Percentiles rank a stretch among this genome's conserved stretches.
These are phyloP conservation scores for Panagrolaimus sp. DNA, from an alignment of 1,140 invertebrate genomes.

Conservation along the genomic window DNA sequence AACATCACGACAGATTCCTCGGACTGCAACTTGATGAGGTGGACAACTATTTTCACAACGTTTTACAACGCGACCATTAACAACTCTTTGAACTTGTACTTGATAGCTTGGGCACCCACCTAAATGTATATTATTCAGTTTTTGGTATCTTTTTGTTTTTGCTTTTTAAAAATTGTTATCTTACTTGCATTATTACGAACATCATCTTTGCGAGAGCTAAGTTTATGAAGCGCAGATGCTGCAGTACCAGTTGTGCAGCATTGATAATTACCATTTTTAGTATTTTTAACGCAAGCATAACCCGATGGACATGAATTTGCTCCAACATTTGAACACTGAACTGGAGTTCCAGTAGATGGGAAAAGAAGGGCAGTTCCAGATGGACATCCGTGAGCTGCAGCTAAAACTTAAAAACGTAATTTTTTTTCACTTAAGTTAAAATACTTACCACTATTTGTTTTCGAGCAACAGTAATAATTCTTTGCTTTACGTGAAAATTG, in stretches of 20 bases:
- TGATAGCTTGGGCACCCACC: constrained; percentile 39
- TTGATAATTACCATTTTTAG: constrained; percentile 38
- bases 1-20: constrained; percentile 49
- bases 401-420: constrained; percentile 13
- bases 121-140: constrained; percentile 23
- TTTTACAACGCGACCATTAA: constrained; percentile 48
- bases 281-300: constrained; percentile 40
- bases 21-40: constrained; percentile 46
- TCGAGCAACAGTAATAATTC: constrained; percentile 52
- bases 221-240: constrained; percentile 1
- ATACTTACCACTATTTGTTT: constrained; percentile 43
- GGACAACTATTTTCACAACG: constrained; percentile 53
- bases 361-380: constrained; percentile 47
- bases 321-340: constrained; percentile 43
- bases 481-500: constrained; percentile 47
- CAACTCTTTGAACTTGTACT: constrained; percentile 51
- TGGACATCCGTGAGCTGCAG: constrained; percentile 50
- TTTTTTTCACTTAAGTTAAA: not conserved
- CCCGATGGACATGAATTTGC: constrained; percentile 37
- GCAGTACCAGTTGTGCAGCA: constrained; percentile 38
- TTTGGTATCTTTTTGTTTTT: not conserved
- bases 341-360: constrained; percentile 54
- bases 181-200: constrained; percentile 16
- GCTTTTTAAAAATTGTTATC: not conserved
- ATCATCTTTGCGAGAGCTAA: constrained; percentile 19